phyloP scores from a whole-genome alignment of 2,888 invertebrate species.

The Sepioteuthis lessoniana region DNA sequence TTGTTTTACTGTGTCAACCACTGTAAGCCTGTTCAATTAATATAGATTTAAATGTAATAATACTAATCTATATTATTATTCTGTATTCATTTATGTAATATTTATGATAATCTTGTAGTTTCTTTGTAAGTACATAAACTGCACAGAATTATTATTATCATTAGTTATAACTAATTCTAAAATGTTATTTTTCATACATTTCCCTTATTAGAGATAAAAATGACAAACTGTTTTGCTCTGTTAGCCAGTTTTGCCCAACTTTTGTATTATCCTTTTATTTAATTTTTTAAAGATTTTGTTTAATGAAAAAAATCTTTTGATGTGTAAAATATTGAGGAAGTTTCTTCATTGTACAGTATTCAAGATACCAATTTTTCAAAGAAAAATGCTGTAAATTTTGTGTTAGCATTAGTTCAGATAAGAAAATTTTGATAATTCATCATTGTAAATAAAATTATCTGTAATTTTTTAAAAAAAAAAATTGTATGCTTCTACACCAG shows the following conservation, averaged over 20 bases:
- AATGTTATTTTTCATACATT: neutral
- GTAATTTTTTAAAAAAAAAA: neutral
- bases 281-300: neutral
- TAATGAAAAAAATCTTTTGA: neutral
- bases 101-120: neutral
- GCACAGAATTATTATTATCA: neutral
- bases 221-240: neutral
- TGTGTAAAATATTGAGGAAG: neutral
- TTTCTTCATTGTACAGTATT: neutral
- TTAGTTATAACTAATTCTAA: neutral
- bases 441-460: no score
- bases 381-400: conserved; percentile 11
- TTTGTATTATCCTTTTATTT: neutral
- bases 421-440: neutral
- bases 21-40: neutral
- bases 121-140: neutral
- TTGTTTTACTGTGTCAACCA: neutral
- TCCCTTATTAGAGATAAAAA: neutral
- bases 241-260: neutral
- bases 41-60: neutral
- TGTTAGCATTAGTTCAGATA: neutral
- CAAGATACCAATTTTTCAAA: neutral
- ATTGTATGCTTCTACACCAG: neutral
- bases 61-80: neutral
- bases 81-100: neutral